Conservation (phyloP, 2,797 vertebrate genomes). For the Pangasius sanitwongsei region DNA sequence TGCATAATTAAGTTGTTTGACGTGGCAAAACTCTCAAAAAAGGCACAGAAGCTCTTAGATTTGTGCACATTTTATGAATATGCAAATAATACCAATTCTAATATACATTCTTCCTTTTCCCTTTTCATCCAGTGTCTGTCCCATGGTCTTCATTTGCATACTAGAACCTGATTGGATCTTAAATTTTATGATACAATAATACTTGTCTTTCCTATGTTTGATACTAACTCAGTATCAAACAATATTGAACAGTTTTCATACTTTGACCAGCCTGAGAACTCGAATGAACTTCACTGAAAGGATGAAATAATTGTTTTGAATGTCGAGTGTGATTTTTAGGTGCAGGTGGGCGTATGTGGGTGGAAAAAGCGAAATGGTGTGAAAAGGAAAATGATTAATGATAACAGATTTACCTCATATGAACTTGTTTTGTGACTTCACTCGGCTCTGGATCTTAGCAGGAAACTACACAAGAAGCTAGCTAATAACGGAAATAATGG, state of each 20-base stretch:
- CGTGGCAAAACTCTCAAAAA: neutral
- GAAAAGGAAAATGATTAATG: constrained; percentile 7
- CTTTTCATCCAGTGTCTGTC: neutral
- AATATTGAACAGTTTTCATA: neutral
- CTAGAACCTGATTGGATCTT: neutral
- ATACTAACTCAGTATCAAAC: no score
- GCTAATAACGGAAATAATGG: constrained; percentile 27
- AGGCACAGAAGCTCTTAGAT: neutral
- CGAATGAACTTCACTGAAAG: neutral
- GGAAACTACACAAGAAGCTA: constrained; percentile 14
- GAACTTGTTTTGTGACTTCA: neutral
- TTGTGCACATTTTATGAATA: neutral
- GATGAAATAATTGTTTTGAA: neutral
- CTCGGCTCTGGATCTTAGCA: neutral
- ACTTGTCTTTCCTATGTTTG: neutral
- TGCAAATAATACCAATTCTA: no score
- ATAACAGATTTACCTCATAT: constrained; percentile 9
- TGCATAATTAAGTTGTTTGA: neutral
- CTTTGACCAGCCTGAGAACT: neutral
- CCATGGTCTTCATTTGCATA: neutral
- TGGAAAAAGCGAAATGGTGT: neutral
- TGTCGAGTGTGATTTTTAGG: neutral
- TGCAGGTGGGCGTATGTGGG: neutral
- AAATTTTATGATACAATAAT: neutral
- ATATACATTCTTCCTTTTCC: neutral